phyloP scores from a whole-genome alignment of 2,888 invertebrate genomes.

The Hypomecis punctinalis region DNA sequence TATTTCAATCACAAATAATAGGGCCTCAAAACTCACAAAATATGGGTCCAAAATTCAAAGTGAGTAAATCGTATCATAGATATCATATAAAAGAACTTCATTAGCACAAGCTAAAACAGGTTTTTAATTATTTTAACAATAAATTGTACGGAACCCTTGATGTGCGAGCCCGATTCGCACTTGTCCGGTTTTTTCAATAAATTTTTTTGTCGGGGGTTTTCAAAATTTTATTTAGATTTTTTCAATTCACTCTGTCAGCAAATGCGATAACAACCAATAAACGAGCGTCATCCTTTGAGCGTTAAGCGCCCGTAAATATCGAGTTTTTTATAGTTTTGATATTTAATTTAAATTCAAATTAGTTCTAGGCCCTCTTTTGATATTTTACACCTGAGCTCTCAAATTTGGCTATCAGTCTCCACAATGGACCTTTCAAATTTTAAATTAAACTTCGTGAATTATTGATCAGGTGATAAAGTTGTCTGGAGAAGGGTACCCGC shows the following conservation, averaged over 20 bases:
- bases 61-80: no score
- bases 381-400: constrained; percentile 41
- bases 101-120: no score
- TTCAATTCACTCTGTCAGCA: not conserved
- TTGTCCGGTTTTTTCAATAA: no score
- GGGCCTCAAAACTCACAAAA: no score
- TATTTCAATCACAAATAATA: no score
- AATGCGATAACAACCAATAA: constrained; percentile 2
- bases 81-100: no score
- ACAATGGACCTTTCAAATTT: constrained; percentile 29
- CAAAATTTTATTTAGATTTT: no score
- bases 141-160: no score
- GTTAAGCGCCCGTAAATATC: constrained; percentile 7
- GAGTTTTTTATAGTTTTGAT: constrained; percentile 31
- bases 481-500: constrained; percentile 17
- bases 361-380: constrained; percentile 46
- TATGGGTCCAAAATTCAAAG: no score
- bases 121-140: no score
- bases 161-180: no score
- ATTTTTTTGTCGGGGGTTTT: no score
- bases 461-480: constrained; percentile 32
- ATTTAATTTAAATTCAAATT: constrained; percentile 57
- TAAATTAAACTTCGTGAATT: constrained; percentile 35
- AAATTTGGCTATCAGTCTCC: constrained; percentile 33
- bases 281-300: not conserved